Percentiles rank a stretch among this genome's conserved stretches.
Evolutionary conservation across 1,140 invertebrate species (phyloP).

Genomic region (Bombus impatiens): DNA sequence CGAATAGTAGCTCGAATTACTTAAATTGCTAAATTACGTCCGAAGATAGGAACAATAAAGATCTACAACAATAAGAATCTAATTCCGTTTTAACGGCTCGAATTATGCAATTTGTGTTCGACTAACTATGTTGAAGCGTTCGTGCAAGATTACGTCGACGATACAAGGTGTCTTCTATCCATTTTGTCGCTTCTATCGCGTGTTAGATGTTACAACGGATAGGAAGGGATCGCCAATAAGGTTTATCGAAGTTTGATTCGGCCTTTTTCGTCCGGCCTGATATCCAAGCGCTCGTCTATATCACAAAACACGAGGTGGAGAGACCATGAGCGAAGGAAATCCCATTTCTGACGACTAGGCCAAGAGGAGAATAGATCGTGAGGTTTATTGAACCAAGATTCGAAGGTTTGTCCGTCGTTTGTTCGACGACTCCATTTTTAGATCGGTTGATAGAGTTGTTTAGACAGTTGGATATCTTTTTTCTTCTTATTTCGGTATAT

Average conservation of each 20-base stretch:
- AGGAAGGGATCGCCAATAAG: not conserved
- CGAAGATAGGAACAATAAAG: not conserved
- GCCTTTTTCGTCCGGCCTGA: not conserved
- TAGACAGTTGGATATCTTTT: not conserved
- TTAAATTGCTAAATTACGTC: constrained; percentile 1
- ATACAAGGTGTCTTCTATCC: not conserved
- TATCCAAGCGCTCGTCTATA: not conserved
- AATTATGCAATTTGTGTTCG: not conserved
- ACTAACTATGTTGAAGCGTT: too few relatives aligned
- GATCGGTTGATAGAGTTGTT: not conserved
- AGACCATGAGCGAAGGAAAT: not conserved
- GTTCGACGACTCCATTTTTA: not conserved
- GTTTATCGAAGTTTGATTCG: not conserved
- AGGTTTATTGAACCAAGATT: constrained; percentile 2
- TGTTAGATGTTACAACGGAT: not conserved
- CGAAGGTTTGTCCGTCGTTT: not conserved
- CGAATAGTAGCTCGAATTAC: not conserved
- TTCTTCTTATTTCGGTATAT: too few relatives aligned
- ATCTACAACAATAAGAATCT: not conserved
- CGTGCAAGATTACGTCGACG: not conserved
- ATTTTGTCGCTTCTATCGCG: not conserved
- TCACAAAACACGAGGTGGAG: not conserved
- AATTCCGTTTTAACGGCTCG: not conserved
- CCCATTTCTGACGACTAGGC: not conserved
- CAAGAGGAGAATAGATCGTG: not conserved